Base-by-base conservation (phyloP, 53 echinoderm and acorn worm genomes). In the Paracentrotus lividus region DNA sequence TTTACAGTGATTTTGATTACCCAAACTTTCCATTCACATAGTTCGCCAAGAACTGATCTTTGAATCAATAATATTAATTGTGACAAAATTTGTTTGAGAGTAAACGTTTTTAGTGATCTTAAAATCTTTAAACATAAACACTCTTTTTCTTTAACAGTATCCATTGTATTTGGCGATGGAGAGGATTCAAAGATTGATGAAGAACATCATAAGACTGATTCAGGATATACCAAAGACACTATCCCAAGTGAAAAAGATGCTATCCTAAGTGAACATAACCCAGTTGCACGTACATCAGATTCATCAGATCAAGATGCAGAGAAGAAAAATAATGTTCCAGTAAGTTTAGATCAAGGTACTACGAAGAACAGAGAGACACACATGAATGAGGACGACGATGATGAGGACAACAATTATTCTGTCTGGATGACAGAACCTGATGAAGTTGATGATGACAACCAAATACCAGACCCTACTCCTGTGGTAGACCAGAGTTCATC, bases 141-240 rank as follows among this genome's bases (percentile, higher is more conserved):
- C n/a, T n/a, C n/a, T 78, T 38, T 69, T 69, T 69, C n/a, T n/a
- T n/a, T n/a, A n/a, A n/a, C 26, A 78, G 81, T 47, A n/a, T 47
- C 81, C 47, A 13, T 78, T 45, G 44, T 45, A 23, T 47, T 45
- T 78, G 81, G 45, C 1, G 47, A 47, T 26, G 47, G 20, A 45
- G 24, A 24, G 8, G 24, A 45, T 26, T 5, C 3, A 4, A 26
- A 81, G 44, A 44, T n/a, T 26, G 16, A 81, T 3, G 10, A 24
- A 81, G 33, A 81, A 13, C 27, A n/a, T 45, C 45, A 6, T n/a
- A n/a, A 4, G 8, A 0, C 26, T n/a, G 5, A 47, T 21, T 14
- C 26, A 45, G 81, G 9, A 44, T 9, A 81, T 23, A 44, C 49
- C n/a, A 49, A 81, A n/a, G 47, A 81, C 13, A 16, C n/a, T 26